Evolutionary conservation across 1,140 invertebrate genomes (phyloP).

Genomic region (Atopsyche davidsoni): DNA sequence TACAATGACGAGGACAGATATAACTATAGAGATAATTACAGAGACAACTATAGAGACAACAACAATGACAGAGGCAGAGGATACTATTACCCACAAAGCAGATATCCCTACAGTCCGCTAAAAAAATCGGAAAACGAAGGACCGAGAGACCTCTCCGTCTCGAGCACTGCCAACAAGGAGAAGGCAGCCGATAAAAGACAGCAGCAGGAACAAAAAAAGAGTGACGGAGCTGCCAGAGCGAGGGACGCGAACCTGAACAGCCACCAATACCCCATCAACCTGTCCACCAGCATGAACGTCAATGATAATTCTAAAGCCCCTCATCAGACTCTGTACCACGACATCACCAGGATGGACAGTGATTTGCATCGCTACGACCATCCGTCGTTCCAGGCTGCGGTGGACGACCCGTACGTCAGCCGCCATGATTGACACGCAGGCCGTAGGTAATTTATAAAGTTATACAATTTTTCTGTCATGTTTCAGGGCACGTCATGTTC

Average conservation of each 20-base stretch:
- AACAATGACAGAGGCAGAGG: constrained; percentile 6
- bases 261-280: constrained; percentile 43
- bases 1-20: constrained; percentile 41
- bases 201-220: constrained; percentile 38
- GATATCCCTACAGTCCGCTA: constrained; percentile 38
- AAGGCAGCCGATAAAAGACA: constrained; percentile 42
- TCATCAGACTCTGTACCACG: constrained; percentile 39
- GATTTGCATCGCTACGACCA: constrained; percentile 43
- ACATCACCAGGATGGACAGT: constrained; percentile 37
- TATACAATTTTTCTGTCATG: constrained; percentile 13
- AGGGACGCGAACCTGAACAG: constrained; percentile 41
- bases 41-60: constrained; percentile 18
- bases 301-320: constrained; percentile 33
- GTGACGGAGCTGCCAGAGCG: constrained; percentile 31
- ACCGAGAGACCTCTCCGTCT: constrained; percentile 41
- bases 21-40: constrained; percentile 38
- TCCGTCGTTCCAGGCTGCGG: constrained; percentile 40
- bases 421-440: constrained; percentile 28
- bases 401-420: constrained; percentile 41
- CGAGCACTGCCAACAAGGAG: constrained; percentile 39
- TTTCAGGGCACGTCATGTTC: constrained; percentile 18
- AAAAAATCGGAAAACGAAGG: constrained; percentile 43
- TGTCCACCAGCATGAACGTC: constrained; percentile 24
- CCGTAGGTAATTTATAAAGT: constrained; percentile 5
- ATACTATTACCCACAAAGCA: constrained; percentile 17